Base-by-base conservation (phyloP, 2,888 invertebrate genomes). In the Ormia ochracea region DNA sequence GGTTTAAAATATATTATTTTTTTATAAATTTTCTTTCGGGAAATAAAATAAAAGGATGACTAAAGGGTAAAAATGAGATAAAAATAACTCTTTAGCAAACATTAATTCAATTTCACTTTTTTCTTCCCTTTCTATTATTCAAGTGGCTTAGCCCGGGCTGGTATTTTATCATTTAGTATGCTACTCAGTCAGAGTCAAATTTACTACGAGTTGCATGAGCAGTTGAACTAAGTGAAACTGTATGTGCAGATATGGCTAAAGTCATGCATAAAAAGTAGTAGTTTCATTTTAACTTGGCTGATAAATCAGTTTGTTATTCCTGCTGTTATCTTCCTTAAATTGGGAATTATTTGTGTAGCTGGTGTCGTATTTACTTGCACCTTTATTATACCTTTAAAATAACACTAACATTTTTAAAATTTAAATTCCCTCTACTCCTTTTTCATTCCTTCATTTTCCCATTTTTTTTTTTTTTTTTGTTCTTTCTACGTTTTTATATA, bases 81-180 rank as follows among this genome's bases (percentile, higher is more conserved):
- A 78, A 73, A 80, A 77, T 73, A 73, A 73, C 76, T 66, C 72
- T 76, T 80, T 76, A 76, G 80, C 33, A 76, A 80, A 73, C 77
- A 73, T 77, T 73, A 77, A 80, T 76, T 80, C 54, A 68, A 80
- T 80, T 80, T 52, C 12, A 45, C 21, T 36, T 45, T 54, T 58
- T 28, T 58, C 56, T 50, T 14, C n/a, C 12, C 26, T 36, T 74
- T 33, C 23, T 28, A 58, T 58, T 58, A 50, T 74, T 58, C 52
- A 52, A 54, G 33, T 63, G 52, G 23, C 21, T 48, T 36, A 66
- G 14, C 28, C 28, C 36, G 26, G 23, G 12, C 38, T 38, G 9
- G 10, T 9, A 1, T 12, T 36, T 43, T 4, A 28, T 12, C 43
- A 33, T 43, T 41, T 52, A 36, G 1, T 38, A n/a, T 69, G 33